These are phyloP conservation scores for Brassicogethes aeneus DNA, from an alignment of 2,888 invertebrate species.

Conservation along the genomic window DNA sequence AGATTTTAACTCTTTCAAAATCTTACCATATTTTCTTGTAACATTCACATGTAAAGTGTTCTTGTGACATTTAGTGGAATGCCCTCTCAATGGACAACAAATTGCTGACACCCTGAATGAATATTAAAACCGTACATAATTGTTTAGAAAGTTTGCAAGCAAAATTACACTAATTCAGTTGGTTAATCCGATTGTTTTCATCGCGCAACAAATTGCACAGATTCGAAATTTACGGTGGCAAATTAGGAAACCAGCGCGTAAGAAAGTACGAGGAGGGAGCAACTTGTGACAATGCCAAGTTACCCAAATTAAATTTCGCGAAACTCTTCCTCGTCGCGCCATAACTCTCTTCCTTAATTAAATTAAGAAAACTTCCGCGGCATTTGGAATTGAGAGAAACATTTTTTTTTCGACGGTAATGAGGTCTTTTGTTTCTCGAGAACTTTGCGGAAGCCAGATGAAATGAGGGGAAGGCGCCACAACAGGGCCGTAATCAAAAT, in stretches of 20 bases:
- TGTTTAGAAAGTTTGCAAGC: neutral
- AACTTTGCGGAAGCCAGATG: constrained; percentile 31
- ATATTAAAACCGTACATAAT: neutral
- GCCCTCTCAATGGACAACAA: too few relatives aligned
- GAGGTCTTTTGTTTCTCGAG: constrained; percentile 28
- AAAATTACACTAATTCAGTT: neutral
- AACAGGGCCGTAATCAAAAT: too few relatives aligned
- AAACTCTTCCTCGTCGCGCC: constrained; percentile 26
- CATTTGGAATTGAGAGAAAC: constrained; percentile 21
- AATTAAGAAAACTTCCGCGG: constrained; percentile 31
- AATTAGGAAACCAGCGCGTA: constrained; percentile 14
- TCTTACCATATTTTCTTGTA: too few relatives aligned
- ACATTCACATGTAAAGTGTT: too few relatives aligned
- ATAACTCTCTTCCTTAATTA: constrained; percentile 30
- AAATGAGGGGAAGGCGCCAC: constrained; percentile 21
- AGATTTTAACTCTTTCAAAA: too few relatives aligned
- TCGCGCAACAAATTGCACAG: neutral
- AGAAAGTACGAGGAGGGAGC: constrained; percentile 21
- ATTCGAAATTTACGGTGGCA: constrained; percentile 19
- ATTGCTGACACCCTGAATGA: neutral
- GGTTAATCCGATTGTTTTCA: neutral
- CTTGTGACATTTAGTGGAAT: too few relatives aligned
- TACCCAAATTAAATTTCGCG: constrained; percentile 37
- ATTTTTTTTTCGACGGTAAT: constrained; percentile 30
- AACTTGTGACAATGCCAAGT: constrained; percentile 37